Evolutionary conservation across 1,140 invertebrate species (phyloP).

Genomic region (Heliconius nattereri): DNA sequence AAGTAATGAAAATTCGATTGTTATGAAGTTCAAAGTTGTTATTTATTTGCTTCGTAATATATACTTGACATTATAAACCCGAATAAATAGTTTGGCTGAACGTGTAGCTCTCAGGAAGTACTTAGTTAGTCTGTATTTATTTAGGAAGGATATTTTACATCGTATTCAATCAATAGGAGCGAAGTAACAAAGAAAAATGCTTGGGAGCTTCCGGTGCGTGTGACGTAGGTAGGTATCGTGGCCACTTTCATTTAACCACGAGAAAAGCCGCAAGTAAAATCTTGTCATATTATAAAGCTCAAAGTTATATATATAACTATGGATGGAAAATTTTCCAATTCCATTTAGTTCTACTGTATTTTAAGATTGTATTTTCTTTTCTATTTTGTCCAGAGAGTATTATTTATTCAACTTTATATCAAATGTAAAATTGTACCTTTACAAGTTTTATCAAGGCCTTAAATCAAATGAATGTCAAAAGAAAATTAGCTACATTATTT

Average conservation of each 20-base stretch:
- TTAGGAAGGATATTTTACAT: not conserved
- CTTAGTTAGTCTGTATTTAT: no score
- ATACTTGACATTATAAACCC: not conserved
- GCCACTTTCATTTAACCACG: no score
- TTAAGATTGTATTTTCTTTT: not conserved
- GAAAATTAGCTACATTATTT: not conserved
- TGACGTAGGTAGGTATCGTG: no score
- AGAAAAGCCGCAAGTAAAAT: no score
- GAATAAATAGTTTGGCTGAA: not conserved
- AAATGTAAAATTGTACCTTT: not conserved
- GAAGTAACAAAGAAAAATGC: no score
- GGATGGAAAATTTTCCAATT: not conserved
- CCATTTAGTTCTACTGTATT: not conserved
- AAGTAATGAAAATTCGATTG: no score
- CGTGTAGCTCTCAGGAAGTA: not conserved
- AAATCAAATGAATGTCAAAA: not conserved
- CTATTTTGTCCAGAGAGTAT: not conserved
- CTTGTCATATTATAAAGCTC: no score
- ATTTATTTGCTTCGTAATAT: not conserved
- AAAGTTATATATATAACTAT: no score
- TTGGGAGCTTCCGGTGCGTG: no score
- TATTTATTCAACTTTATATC: not conserved
- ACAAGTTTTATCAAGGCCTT: not conserved
- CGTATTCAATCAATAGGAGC: no score
- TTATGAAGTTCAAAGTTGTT: not conserved